Percentiles rank a stretch among this genome's conserved stretches.
Evolutionary conservation across 2,888 invertebrate species (phyloP).

Genomic region (Troides aeacus): DNA sequence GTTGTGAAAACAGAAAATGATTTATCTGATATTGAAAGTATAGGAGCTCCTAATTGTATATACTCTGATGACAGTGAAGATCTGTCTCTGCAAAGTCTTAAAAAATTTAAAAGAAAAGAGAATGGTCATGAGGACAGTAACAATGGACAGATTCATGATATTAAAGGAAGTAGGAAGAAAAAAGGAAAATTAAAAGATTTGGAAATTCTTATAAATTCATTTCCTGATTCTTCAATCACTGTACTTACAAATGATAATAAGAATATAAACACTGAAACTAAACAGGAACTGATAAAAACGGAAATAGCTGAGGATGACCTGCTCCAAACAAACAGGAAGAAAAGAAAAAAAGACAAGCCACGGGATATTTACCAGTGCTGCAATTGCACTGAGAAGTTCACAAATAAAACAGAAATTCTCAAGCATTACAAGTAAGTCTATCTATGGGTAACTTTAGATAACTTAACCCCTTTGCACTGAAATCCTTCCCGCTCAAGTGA

Average conservation of each 20-base stretch:
- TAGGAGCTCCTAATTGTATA: slow-evolving; percentile 34
- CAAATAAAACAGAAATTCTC: slow-evolving; percentile 51
- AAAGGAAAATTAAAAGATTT: slow-evolving; percentile 32
- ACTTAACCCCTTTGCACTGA: not conserved
- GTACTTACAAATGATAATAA: slow-evolving; percentile 4
- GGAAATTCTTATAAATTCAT: slow-evolving; percentile 25
- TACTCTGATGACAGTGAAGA: slow-evolving; percentile 63
- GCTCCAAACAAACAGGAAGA: slow-evolving; percentile 37
- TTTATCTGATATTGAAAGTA: slow-evolving; percentile 39
- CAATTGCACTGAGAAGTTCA: slow-evolving; percentile 59
- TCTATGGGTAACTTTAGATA: not conserved
- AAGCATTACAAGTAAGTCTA: slow-evolving; percentile 65
- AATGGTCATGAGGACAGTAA: slow-evolving; percentile 20
- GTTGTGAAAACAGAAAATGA: slow-evolving; percentile 52
- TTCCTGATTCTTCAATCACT: slow-evolving; percentile 10
- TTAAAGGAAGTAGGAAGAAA: slow-evolving; percentile 34
- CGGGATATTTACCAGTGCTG: slow-evolving; percentile 55
- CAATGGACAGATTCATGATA: slow-evolving; percentile 33
- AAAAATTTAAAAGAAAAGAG: slow-evolving; percentile 52
- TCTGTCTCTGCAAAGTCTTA: slow-evolving; percentile 53
- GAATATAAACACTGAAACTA: not conserved
- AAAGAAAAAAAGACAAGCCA: slow-evolving; percentile 14
- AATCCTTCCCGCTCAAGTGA: no score
- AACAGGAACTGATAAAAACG: slow-evolving; percentile 31
- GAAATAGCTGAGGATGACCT: slow-evolving; percentile 36